phyloP scores from a whole-genome alignment of 2,113 vertebrate genomes.

The Oryzias melastigma region DNA sequence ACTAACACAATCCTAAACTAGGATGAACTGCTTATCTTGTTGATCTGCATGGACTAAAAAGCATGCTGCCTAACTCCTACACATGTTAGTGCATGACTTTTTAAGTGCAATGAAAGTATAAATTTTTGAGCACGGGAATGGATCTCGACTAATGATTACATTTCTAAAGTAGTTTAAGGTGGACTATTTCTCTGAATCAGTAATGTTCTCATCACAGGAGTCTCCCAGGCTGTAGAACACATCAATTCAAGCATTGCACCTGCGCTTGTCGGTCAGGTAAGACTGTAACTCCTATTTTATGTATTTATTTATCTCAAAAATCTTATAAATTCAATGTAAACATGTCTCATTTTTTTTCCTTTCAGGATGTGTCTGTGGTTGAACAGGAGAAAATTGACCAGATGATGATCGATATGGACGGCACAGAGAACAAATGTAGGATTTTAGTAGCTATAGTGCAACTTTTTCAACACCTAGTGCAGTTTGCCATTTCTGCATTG shows the following conservation, averaged over 20 bases:
- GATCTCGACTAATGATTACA: too few relatives aligned
- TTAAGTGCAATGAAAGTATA: too few relatives aligned
- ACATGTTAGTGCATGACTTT: too few relatives aligned
- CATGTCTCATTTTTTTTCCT: neutral
- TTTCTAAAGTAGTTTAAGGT: too few relatives aligned
- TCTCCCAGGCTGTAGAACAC: constrained; percentile 93
- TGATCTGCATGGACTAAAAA: too few relatives aligned
- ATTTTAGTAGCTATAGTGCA: constrained; percentile 42
- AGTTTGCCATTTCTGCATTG: neutral
- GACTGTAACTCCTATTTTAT: constrained; percentile 36
- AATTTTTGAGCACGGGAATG: too few relatives aligned
- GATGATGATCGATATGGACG: constrained; percentile 94
- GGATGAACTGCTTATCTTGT: too few relatives aligned
- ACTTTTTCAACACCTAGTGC: neutral
- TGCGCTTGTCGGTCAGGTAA: constrained; percentile 91
- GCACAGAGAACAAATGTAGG: constrained; percentile 94
- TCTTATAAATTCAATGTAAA: neutral
- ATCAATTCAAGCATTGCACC: constrained; percentile 93
- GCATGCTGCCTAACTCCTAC: too few relatives aligned
- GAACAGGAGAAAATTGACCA: constrained; percentile 94
- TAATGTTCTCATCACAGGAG: constrained; percentile 85
- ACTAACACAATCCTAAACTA: too few relatives aligned
- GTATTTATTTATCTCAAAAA: neutral
- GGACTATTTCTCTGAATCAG: constrained; percentile 11
- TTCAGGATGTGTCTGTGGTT: constrained; percentile 84